phyloP scores from a whole-genome alignment of 2,113 vertebrate species.

The human (Homo sapiens) region DNA sequence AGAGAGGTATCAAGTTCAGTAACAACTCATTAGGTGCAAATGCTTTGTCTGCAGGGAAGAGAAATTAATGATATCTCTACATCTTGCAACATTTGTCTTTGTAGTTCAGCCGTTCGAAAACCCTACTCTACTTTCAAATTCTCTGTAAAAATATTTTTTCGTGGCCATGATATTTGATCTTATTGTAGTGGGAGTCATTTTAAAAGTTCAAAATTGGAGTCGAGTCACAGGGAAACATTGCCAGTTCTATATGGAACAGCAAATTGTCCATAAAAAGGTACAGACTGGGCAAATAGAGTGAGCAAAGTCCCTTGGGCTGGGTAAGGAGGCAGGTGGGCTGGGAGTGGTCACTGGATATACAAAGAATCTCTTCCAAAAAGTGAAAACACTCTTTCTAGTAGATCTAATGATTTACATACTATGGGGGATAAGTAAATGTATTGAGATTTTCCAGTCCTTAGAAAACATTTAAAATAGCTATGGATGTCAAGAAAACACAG shows the following conservation, averaged over 20 bases:
- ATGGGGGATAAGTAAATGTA: background rate
- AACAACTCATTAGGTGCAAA: constrained; percentile 54
- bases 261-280: background rate
- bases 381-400: background rate
- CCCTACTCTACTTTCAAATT: background rate
- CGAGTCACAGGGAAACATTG: background rate
- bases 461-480: constrained; percentile 2
- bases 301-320: background rate
- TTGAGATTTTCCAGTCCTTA: background rate
- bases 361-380: background rate
- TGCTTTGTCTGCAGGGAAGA: constrained; percentile 45
- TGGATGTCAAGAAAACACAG: background rate
- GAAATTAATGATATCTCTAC: constrained; percentile 36
- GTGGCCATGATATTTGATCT: background rate
- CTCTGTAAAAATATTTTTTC: background rate
- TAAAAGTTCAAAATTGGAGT: background rate
- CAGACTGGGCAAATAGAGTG: too few species aligned
- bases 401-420: background rate
- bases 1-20: constrained; percentile 37
- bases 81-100: constrained; percentile 32
- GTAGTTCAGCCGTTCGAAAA: background rate
- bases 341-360: background rate
- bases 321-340: background rate
- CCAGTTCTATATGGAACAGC: background rate
- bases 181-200: background rate